Evolutionary conservation across 2,113 vertebrate genomes (phyloP), one percentile per base, ranked within the genome.

Genomic region (Hipposideros armiger): DNA sequence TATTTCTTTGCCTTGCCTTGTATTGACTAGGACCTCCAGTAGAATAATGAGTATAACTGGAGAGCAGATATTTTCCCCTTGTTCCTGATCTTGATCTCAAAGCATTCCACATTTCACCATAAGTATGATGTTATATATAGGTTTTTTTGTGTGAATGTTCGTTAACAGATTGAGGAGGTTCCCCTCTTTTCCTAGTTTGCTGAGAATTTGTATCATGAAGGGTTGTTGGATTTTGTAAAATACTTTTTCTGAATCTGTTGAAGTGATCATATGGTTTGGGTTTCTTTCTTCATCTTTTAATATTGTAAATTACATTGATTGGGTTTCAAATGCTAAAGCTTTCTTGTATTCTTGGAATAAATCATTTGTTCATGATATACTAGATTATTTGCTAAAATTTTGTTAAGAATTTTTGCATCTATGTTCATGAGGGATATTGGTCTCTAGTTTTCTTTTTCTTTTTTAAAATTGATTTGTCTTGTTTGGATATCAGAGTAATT

Each of bases 91-190:
- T 95, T 76, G 64, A 66, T 20, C 19, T 26, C 42, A 92, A 88
- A 94, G 56, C n/a, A 64, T 50, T 92, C 36, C 28, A 7, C 85
- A 11, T 91, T 94, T 96, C 87, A 91, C 84, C 47, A 90, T 66
- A 73, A 73, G 26, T 87, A 73, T 90, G 20, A 76, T 77, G 22
- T 50, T 76, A 70, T 54, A 74, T 22, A 13, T 56, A 78, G 30
- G 22, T 8, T 26, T 77, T 80, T 83, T 83, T 50, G 47, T 72
- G n/a, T 82, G 52, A 30, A 16, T 91, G 45, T 20, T 77, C 17
- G 50, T 64, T 77, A 83, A 82, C 26, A 77, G 64, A n/a, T 77
- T 95, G 47, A 73, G 50, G 22, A 72, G 32, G 30, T 80, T 89
- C 24, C 32, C 16, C 32, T 66, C 74, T 80, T 92, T 45, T 19